Base-by-base conservation (phyloP, 1,140 invertebrate species). In the Pantala flavescens region DNA sequence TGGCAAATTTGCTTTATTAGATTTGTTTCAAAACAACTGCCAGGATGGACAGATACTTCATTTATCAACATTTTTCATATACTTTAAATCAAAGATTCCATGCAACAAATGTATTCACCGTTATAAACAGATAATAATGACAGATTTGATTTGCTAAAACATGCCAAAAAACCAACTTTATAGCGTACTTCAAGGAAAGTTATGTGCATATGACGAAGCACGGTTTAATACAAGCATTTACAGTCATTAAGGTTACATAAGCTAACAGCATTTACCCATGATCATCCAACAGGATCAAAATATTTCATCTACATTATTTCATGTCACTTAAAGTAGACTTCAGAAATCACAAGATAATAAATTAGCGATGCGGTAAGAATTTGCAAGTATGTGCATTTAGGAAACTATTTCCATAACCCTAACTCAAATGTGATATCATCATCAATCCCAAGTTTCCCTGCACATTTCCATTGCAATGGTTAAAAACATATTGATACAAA, bases 221-320 rank as follows among this genome's bases (percentile, higher is more conserved):
- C 49, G 49, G 49, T 63, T 63, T 63, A 63, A 63, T 63, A 63
- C 49, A 63, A 63, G 49, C 49, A 63, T 63, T 63, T 63, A 63
- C 49, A 63, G 49, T 63, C 49, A 63, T 63, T 63, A 63, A 63
- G 49, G 49, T 63, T 63, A 63, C 49, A 63, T 63, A 63, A 63
- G 49, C 49, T 63, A 63, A 63, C 16, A 63, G 49, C 49, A 63
- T 63, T 63, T 63, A 63, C 49, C 49, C 49, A 19, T 63, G 49
- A 63, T 63, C 49, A 63, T 63, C 49, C 49, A 63, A 63, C 49
- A 63, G 49, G 49, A 63, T 63, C 49, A 63, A 63, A 63, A 63
- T 63, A 63, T 63, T 36, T 63, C 49, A 63, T 63, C 49, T 63
- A 63, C 49, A 63, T 63, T 63, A 63, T 63, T 63, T 63, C 49